Base-by-base conservation (phyloP, 2,888 invertebrate species). In the Leptinotarsa tumamoca region DNA sequence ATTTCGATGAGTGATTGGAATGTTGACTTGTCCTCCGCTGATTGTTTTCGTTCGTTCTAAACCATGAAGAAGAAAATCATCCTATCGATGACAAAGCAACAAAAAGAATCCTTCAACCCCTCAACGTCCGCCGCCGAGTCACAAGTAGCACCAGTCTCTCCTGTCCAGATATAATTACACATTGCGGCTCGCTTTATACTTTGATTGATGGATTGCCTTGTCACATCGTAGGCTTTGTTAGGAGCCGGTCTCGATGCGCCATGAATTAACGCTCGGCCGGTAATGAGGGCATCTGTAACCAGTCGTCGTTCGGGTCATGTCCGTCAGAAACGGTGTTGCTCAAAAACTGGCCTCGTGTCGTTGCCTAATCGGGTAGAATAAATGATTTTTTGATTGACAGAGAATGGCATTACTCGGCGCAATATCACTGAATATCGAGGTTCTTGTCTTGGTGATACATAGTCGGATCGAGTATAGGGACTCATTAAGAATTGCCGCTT, bases 201-300 rank as follows among this genome's bases (percentile, higher is more conserved):
- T 84, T 85, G 85, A 85, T 86, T 85, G 85, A 85, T 85, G 84
- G 83, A 85, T 84, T 83, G 84, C 83, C 83, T 77, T 84, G 85
- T 86, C 84, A 84, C 83, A 83, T 81, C 82, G 80, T 80, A 75
- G 80, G 74, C 82, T 83, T 83, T 83, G 83, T 83, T 82, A 81
- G 79, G 69, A 81, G 80, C 80, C 82, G 78, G 74, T 80, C 77
- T 79, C 77, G 81, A 82, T 82, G 84, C 81, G 80, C 79, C 79
- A 81, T 84, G 83, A 84, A 84, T 85, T 84, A 84, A 83, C 81
- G 82, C 80, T 80, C 78, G 79, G 50, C 76, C 75, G 73, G 80
- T 85, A 85, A 85, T 85, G 83, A 85, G 83, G 82, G 80, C 80
- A 83, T 85, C 83, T 85, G 83, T 82, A 85, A 78, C 81, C 84